phyloP scores from a whole-genome alignment of 2,797 vertebrate genomes.

The Alauda arvensis region DNA sequence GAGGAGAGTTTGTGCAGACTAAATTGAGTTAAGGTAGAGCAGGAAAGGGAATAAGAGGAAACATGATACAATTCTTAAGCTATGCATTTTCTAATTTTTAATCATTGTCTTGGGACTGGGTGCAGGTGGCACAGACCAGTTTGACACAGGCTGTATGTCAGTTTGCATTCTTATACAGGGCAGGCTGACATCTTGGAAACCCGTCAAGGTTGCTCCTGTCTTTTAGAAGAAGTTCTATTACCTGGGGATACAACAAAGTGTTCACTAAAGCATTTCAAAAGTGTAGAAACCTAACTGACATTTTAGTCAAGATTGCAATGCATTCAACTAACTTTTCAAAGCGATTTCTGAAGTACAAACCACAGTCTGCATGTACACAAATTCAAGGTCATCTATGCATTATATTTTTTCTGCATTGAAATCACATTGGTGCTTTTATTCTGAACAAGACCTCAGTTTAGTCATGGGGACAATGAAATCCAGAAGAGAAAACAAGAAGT shows the following conservation, averaged over 20 bases:
- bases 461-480: background rate
- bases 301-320: background rate
- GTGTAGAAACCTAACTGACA: background rate
- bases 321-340: background rate
- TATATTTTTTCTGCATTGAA: background rate
- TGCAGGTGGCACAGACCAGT: background rate
- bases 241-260: background rate
- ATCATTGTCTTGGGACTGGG: background rate
- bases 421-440: background rate
- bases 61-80: background rate
- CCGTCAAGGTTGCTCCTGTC: background rate
- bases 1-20: background rate
- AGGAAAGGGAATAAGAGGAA: background rate
- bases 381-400: background rate
- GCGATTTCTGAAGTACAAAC: background rate
- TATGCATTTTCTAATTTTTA: background rate
- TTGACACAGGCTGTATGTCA: background rate
- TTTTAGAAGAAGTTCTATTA: background rate
- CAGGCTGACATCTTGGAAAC: background rate
- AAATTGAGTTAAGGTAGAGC: background rate
- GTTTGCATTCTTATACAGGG: background rate
- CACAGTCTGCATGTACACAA: background rate
- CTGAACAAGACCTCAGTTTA: background rate
- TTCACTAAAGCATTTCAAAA: background rate
- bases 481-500: background rate